A percentile compares a stretch with the other conserved stretches of the same genome.
Evolutionary conservation across 2,113 vertebrate genomes (phyloP).

Genomic region (Tor tambroides): DNA sequence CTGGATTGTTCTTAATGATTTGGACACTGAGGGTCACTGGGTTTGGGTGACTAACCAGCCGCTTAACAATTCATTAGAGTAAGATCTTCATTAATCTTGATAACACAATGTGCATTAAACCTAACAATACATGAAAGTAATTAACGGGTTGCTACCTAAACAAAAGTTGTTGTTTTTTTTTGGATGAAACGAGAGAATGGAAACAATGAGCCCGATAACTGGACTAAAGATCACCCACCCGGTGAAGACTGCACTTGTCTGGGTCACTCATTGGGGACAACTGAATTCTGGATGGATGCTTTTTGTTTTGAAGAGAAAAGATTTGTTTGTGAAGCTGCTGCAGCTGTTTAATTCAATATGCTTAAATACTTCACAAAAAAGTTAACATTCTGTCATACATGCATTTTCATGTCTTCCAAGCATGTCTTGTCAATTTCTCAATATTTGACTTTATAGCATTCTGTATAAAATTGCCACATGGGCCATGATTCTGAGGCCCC

Average conservation of each 20-base stretch:
- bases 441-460: too few relatives aligned
- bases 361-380: neutral
- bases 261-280: neutral
- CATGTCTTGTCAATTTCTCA: neutral
- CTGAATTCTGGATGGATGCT: slow-evolving; percentile 39
- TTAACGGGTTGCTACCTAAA: too few relatives aligned
- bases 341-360: neutral
- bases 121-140: neutral
- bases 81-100: neutral
- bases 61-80: neutral
- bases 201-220: slow-evolving; percentile 41
- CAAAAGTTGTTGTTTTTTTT: neutral
- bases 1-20: slow-evolving; percentile 47
- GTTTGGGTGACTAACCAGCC: slow-evolving; percentile 34
- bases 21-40: slow-evolving; percentile 32
- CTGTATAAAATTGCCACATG: too few relatives aligned
- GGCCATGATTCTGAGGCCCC: too few relatives aligned
- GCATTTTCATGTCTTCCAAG: neutral
- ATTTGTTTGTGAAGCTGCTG: slow-evolving; percentile 44
- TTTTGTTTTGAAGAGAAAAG: slow-evolving; percentile 17
- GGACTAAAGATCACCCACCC: neutral
- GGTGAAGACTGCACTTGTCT: slow-evolving; percentile 43
- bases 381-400: neutral
- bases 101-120: neutral
- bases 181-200: slow-evolving; percentile 7